Evolutionary conservation across 1,140 invertebrate species (phyloP).

Genomic region (Platorchestia sp.): DNA sequence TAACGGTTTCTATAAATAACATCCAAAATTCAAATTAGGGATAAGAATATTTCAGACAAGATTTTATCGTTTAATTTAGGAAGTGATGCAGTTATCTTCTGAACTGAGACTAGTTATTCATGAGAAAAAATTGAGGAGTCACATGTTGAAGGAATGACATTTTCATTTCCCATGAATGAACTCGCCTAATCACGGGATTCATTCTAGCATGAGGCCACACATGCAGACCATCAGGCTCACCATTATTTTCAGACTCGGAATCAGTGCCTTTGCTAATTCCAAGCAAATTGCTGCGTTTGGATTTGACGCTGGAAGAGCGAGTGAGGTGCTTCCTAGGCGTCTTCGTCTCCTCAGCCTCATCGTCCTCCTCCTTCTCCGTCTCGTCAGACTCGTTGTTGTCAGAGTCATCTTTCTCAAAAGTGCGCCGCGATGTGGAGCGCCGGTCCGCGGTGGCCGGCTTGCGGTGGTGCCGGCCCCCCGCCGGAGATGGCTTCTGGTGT

Average conservation of each 20-base stretch:
- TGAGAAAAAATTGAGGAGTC: no score
- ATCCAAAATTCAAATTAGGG: no score
- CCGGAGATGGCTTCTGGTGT: not conserved
- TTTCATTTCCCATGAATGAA: no score
- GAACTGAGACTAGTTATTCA: no score
- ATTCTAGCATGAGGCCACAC: no score
- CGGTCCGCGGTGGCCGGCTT: not conserved
- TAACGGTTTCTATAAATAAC: no score
- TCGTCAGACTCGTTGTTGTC: slow-evolving; percentile 67
- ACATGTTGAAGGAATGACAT: no score
- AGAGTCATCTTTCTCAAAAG: slow-evolving; percentile 55
- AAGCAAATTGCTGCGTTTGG: slow-evolving; percentile 63
- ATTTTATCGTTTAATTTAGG: no score
- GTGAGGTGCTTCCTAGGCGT: slow-evolving; percentile 63
- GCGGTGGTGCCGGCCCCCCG: not conserved
- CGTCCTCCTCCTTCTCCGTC: slow-evolving; percentile 61
- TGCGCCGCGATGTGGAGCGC: not conserved
- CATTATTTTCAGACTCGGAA: slow-evolving; percentile 65
- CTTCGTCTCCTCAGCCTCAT: slow-evolving; percentile 62
- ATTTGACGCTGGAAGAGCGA: slow-evolving; percentile 64
- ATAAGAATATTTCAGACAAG: no score
- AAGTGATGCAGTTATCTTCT: no score
- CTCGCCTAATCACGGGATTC: no score
- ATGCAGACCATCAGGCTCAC: not conserved
- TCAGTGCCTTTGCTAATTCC: slow-evolving; percentile 66